These are phyloP conservation scores for Cephus runcator DNA, from an alignment of 2,888 invertebrate species.

Conservation along the genomic window DNA sequence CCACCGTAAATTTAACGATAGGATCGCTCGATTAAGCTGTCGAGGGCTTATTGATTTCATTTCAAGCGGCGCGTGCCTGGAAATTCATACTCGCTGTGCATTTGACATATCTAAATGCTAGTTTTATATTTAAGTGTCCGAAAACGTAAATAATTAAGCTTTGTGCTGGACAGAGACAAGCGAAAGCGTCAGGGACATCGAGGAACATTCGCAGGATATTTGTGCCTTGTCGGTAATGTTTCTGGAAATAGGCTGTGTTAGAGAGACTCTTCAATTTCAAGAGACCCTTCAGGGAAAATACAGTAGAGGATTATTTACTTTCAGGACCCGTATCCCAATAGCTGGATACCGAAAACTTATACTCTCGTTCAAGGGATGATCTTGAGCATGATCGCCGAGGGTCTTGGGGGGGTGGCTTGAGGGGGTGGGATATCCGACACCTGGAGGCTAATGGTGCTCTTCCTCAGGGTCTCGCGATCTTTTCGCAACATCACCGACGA, in stretches of 20 bases:
- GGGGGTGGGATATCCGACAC: constrained; percentile 55
- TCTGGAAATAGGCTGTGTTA: background rate
- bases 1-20: background rate
- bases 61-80: background rate
- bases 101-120: background rate
- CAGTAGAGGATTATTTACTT: constrained; percentile 37
- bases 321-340: background rate
- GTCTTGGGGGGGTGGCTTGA: constrained; percentile 37
- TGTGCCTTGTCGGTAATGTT: background rate
- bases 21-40: background rate
- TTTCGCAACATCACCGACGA: background rate
- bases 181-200: background rate
- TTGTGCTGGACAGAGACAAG: background rate
- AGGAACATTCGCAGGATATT: background rate
- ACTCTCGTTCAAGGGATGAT: constrained; percentile 43
- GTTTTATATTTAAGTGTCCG: background rate
- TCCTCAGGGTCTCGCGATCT: constrained; percentile 2
- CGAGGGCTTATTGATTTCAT: background rate
- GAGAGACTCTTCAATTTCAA: background rate
- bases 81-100: background rate
- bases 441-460: constrained; percentile 56
- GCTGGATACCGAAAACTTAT: constrained; percentile 25
- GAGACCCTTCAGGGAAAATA: constrained; percentile 33
- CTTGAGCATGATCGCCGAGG: constrained; percentile 45
- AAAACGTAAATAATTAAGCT: background rate